phyloP scores from a whole-genome alignment of 2,797 vertebrate species.

The Cryptoprocta ferox region DNA sequence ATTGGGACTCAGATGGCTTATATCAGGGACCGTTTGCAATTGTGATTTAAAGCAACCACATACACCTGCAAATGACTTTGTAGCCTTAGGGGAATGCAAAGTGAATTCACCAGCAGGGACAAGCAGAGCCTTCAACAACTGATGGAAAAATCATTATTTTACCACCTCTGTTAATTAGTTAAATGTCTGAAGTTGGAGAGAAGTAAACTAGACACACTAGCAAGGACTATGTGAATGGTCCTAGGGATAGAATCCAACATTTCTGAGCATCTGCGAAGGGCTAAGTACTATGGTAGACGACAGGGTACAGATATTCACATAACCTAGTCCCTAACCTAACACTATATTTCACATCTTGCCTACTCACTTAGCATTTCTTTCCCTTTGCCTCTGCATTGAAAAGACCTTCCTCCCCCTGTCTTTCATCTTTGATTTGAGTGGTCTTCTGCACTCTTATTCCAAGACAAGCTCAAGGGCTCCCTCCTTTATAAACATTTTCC shows the following conservation, averaged over 20 bases:
- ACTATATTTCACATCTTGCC: neutral
- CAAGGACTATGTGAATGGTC: constrained; percentile 34
- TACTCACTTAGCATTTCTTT: neutral
- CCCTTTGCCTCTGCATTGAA: neutral
- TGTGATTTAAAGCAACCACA: constrained; percentile 64
- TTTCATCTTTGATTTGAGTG: constrained; percentile 26
- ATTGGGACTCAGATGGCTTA: constrained; percentile 41
- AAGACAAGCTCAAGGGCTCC: constrained; percentile 11
- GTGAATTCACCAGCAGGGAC: constrained; percentile 67
- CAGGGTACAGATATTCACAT: neutral
- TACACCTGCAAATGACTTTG: constrained; percentile 66
- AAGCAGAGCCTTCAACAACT: constrained; percentile 59
- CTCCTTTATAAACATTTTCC: neutral
- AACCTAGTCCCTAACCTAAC: neutral
- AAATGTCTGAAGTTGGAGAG: constrained; percentile 64
- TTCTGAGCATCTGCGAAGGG: constrained; percentile 22
- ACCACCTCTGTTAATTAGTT: constrained; percentile 72
- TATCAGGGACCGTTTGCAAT: constrained; percentile 46
- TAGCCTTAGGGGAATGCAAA: constrained; percentile 69
- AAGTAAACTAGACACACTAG: constrained; percentile 44
- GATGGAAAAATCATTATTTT: constrained; percentile 79
- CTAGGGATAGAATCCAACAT: neutral
- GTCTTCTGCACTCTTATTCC: neutral
- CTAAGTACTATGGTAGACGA: neutral
- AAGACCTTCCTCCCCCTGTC: neutral